Evolutionary conservation across 2,113 vertebrate species (phyloP), one percentile per base, ranked within the genome.

Genomic region (Lophura nycthemera): DNA sequence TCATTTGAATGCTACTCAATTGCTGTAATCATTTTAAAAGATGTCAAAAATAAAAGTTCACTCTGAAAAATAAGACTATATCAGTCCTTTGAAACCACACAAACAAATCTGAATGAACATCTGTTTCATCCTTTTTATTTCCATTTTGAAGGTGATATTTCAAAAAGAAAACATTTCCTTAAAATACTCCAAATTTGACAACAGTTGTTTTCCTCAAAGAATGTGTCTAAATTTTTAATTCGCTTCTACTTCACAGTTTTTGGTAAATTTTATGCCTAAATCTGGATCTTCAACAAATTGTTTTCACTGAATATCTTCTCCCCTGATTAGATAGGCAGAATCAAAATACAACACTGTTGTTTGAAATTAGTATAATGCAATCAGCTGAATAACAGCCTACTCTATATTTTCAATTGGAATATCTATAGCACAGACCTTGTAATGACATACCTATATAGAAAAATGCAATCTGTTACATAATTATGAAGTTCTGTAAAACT

Each of bases 301-400:
- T 81, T 82, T 71, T 59, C 43, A 34, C 8, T 47, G 20, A 9
- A 73, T 54, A 72, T 34, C 30, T 66, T 61, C 20, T 54, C 47
- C n/a, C 38, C 48, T 56, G 83, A 86, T 52, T 83, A 95, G 40
- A 43, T 5, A 86, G 24, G 8, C 32, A 65, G 40, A 80, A 74
- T 89, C 11, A 91, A 60, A 95, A 79, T 24, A 81, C 82, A 61
- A 16, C 11, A 59, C 45, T 54, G 45, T 29, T 77, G 25, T 82
- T 40, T 84, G 45, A 40, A 91, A 92, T 92, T 22, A 88, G 72
- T 73, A 75, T 95, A 94, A 95, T 70, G 66, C 32, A 77, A 89
- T 80, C 50, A 78, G 36, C 45, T 75, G 82, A 79, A 92, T 92
- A 43, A 7, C 79, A 80, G 4, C 25, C n/a, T 60, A n/a, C 70